A percentile compares a stretch with the other conserved stretches of the same genome.
Conservation (phyloP, 2,797 vertebrate species). For the Lates japonicus region DNA sequence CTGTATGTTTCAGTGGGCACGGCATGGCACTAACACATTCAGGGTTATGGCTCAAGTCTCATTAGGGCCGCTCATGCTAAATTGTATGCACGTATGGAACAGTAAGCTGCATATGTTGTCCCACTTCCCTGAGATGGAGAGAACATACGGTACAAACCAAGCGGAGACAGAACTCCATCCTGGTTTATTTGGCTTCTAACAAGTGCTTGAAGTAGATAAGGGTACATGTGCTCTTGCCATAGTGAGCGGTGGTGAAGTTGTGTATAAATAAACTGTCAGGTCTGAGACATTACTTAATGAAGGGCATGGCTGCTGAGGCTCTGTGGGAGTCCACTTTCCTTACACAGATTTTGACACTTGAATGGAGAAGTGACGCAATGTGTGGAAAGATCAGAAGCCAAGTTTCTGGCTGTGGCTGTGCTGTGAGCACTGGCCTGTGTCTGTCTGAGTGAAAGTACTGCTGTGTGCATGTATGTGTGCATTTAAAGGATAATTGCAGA, state of each 20-base stretch:
- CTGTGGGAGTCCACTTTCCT: conserved; percentile 66
- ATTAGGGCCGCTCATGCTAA: conserved; percentile 39
- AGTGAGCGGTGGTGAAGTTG: conserved; percentile 9
- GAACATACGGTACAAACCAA: not conserved
- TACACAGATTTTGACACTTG: conserved; percentile 63
- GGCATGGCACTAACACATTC: conserved; percentile 26
- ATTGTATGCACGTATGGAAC: conserved; percentile 1
- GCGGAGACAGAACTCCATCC: not conserved
- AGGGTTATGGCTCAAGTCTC: conserved; percentile 47
- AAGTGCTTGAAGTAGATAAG: conserved; percentile 6
- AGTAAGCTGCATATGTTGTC: not conserved
- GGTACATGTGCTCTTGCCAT: not conserved
- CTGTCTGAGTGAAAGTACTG: conserved; percentile 26
- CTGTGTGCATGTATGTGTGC: not conserved
- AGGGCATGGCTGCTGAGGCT: conserved; percentile 41
- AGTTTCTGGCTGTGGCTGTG: conserved; percentile 33
- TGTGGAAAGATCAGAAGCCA: conserved; percentile 67
- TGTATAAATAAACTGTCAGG: conserved; percentile 51
- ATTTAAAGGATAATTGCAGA: not conserved
- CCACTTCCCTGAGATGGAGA: not conserved
- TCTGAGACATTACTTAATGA: conserved; percentile 61
- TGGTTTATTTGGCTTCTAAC: conserved; percentile 11
- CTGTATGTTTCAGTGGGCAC: conserved; percentile 27
- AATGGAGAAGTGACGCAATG: conserved; percentile 67
- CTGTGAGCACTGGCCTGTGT: conserved; percentile 25